Evolutionary conservation across 2,797 vertebrate species (phyloP), one percentile per base, ranked within the genome.

Genomic region (Chlorospingus semifuscus): DNA sequence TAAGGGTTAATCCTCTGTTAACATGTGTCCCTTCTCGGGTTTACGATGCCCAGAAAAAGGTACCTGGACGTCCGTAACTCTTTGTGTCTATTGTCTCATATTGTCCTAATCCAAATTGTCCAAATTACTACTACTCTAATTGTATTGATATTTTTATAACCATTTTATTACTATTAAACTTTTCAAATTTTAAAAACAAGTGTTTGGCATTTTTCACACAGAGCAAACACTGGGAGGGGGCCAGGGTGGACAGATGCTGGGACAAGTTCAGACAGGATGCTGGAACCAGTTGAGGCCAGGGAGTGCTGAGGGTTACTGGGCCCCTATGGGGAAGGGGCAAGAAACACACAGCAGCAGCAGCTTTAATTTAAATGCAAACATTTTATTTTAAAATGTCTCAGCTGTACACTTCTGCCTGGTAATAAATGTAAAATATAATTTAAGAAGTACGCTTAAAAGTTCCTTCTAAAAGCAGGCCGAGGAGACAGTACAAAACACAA

Each of bases 371-470:
- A 94, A 70, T 91, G 89, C 93, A 96, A 96, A 95, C 76, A 77
- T 60, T 95, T 97, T 95, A 93, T 83, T 87, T 92, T 84, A 60
- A 90, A 93, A 82, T 78, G 87, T 68, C 69, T 92, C 77, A 82
- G 84, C 89, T 96, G 96, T 85, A 91, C 8, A 27, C 50, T 79
- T 74, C 21, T 53, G 82, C 63, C 71, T 18, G 52, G 78, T 92
- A 95, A 84, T 94, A 95, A 94, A 92, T 78, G 94, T 78, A 94
- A 96, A 97, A 68, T 83, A 89, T 92, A 91, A 87, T 81, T 87
- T 95, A 91, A 66, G 87, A 96, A 95, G 93, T 94, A 89, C 3
- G 69, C 66, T 49, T 59, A 78, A 27, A 87, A 91, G 85, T 65
- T 96, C 86, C 82, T 91, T 83, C 77, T 91, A 75, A 95, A 96